Evolutionary conservation across 2,797 vertebrate species (phyloP), one percentile per base, ranked within the genome.

Genomic region (Crypturellus tataupa): DNA sequence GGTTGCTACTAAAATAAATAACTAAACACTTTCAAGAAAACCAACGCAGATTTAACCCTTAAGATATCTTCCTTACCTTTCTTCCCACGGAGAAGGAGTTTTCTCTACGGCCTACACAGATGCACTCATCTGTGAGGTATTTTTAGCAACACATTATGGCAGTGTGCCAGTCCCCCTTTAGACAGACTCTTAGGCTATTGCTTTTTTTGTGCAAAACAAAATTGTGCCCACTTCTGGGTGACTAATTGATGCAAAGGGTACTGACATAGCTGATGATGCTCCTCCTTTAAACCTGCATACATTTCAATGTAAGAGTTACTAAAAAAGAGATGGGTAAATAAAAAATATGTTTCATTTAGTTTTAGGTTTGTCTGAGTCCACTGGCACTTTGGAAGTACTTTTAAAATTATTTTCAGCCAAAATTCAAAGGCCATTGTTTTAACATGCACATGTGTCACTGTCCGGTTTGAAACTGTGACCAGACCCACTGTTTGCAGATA

Each of bases 191-290:
- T 42, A 76, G 86, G 89, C 79, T 96, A 87, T 16, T 92, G 72
- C 40, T 87, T 76, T 94, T 94, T 94, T 59, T 68, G n/a, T 59
- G 40, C 1, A 3, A 88, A 95, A 87, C 31, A 93, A 64, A 95
- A 90, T 73, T 92, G 53, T 76, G 72, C 58, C 79, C 70, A 73
- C 64, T 87, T 92, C 81, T 85, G 76, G 56, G 65, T 92, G 89
- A 78, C 86, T 94, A 94, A 96, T 75, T 93, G 91, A 80, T 88
- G 92, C 76, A 93, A 93, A 95, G 94, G 85, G 70, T 47, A 78
- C 84, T 75, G 68, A 76, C 59, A 71, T 85, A 90, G 55, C 62
- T 80, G 40, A 35, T 89, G 75, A 90, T 55, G 89, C 64, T 92
- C 35, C 68, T 95, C n/a, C 71, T 78, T 95, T 56, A 94, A 96